Base-by-base conservation (phyloP, 2,113 vertebrate species). In the Sander lucioperca region DNA sequence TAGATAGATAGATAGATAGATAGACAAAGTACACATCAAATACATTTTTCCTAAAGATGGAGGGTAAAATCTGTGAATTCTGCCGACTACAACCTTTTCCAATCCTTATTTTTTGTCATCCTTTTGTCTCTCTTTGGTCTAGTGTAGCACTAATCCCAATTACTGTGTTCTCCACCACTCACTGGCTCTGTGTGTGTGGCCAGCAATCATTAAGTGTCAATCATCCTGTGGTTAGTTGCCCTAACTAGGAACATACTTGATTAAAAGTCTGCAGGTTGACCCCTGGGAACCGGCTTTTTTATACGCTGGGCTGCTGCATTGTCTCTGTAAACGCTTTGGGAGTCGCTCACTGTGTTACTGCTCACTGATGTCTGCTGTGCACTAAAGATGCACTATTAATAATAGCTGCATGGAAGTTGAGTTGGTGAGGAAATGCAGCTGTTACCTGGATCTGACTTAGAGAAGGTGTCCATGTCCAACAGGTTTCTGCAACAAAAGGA, bases 391-490 rank as follows among this genome's bases (percentile, higher is more conserved):
- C 21, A n/a, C 4, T n/a, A n/a, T 78, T 68, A 71, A 75, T 83
- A 68, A 80, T 58, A 10, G 14, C 14, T 57, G 63, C 67, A 45
- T 25, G 45, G 66, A 13, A 3, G 8, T 9, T 74, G 43, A 51
- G 47, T 75, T 58, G 63, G 36, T 50, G 27, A 57, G 67, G 54
- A 30, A 47, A 58, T 6, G 30, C 21, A 61, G 23, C 48, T 93
- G 94, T 89, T 95, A 99, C 98, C 97, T 86, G 98, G 98, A 86
- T 98, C 97, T 25, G 98, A 99, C 82, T 98, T 99, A 66, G 98
- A 99, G 92, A 99, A 99, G 43, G 97, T 98, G 93, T 99, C 98
- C 93, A 98, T 95, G 85, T 99, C 97, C 89, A 99, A 95, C 81
- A 99, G 95, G 89, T 95, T 97, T 94, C 98, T 99, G 86, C 36